Conservation (phyloP, 2,797 vertebrate species). For the Lacerta agilis region DNA sequence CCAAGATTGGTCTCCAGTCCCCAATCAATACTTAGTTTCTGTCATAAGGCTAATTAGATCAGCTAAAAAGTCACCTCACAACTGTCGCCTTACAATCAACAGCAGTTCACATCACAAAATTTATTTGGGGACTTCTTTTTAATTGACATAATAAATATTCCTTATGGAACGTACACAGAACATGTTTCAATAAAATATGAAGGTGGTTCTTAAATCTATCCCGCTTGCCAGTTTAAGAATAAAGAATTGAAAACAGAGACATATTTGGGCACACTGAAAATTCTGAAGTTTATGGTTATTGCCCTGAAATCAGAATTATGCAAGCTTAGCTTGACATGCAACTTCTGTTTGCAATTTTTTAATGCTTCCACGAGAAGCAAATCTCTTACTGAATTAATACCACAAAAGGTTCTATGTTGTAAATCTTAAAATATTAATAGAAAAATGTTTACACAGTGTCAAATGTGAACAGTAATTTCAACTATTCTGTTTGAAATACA, state of each 20-base stretch:
- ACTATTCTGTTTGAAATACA: slow-evolving; percentile 57
- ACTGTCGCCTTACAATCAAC: slow-evolving; percentile 79
- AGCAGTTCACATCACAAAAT: slow-evolving; percentile 77
- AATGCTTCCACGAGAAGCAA: slow-evolving; percentile 53
- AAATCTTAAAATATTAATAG: slow-evolving; percentile 63
- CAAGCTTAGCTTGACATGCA: slow-evolving; percentile 59
- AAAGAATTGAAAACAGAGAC: slow-evolving; percentile 70
- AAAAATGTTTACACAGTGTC: slow-evolving; percentile 55
- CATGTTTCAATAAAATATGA: slow-evolving; percentile 72
- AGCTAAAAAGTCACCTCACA: slow-evolving; percentile 82
- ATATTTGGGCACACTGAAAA: slow-evolving; percentile 63
- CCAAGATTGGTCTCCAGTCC: slow-evolving; percentile 81
- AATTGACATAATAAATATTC: slow-evolving; percentile 84
- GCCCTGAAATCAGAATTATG: slow-evolving; percentile 68
- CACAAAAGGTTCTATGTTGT: slow-evolving; percentile 55
- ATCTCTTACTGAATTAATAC: slow-evolving; percentile 59
- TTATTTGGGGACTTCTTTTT: slow-evolving; percentile 79
- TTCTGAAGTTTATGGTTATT: slow-evolving; percentile 71
- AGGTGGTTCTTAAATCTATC: slow-evolving; percentile 65
- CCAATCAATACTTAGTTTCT: slow-evolving; percentile 85
- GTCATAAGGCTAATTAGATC: slow-evolving; percentile 85
- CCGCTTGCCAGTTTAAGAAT: slow-evolving; percentile 68
- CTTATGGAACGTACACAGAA: slow-evolving; percentile 71
- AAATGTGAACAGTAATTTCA: slow-evolving; percentile 59
- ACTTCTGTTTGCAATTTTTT: slow-evolving; percentile 67